Evolutionary conservation across 2,113 vertebrate species (phyloP), one percentile per base, ranked within the genome.

Genomic region (Hemiscyllium ocellatum): DNA sequence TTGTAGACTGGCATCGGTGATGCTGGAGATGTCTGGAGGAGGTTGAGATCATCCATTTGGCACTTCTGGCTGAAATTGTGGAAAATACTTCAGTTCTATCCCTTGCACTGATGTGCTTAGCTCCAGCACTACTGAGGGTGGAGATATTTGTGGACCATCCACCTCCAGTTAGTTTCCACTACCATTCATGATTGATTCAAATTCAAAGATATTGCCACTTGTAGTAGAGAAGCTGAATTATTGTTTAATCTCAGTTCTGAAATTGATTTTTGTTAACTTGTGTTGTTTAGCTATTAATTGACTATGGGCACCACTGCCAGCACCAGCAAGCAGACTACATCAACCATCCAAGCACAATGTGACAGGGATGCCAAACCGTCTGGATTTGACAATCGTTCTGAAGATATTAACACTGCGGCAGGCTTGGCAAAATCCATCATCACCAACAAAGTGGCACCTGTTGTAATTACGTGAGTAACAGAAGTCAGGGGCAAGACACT

Each of bases 381-480:
- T 95, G 94, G 8, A 72, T 42, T 69, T 72, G 94, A 26, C 94
- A 76, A 13, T 33, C 94, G 52, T 3, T 50, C 69, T 52, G 69
- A 95, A 37, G 94, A 72, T 95, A 95, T 95, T 42, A 95, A 72
- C 69, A 95, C 94, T 4, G 24, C 94, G 2, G 69, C 94, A 26
- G 94, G 94, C 24, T 33, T 72, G 66, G 94, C 94, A 50, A 95
- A 95, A 50, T 95, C 94, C 94, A 72, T 95, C 69, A 70, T 95
- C 69, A 95, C 68, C 42, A 95, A 95, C 68, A 95, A 95, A 70
- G 94, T 95, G 42, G 66, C 94, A 95, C 94, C 22, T 70, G 94
- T 95, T 95, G 68, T 95, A 42, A 95, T 95, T 33, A 95, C 94
- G 94, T 95, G 68, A 95, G 94, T 95, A 95, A 72, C 68, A 22